Conservation (phyloP, 1,140 invertebrate species). For the Bradynema listronoti region DNA sequence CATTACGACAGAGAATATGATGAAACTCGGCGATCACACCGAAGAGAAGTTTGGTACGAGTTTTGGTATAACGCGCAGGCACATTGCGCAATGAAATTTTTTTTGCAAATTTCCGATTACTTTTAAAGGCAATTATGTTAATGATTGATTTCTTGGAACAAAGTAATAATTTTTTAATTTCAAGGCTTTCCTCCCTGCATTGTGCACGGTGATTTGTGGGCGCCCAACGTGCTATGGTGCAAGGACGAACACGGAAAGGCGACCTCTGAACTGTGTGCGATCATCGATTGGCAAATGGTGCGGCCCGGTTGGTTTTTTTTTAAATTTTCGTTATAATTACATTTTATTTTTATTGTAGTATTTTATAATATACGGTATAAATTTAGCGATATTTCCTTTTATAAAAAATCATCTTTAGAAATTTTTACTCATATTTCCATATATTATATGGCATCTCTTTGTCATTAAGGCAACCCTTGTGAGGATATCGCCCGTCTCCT, state of each 20-base stretch:
- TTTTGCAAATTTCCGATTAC: constrained; percentile 15
- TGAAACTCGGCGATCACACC: constrained; percentile 14
- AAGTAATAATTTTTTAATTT: constrained; percentile 2
- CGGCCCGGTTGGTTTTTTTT: constrained; percentile 15
- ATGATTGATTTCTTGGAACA: constrained; percentile 4
- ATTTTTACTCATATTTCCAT: not conserved
- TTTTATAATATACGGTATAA: too few relatives aligned
- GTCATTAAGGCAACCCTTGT: constrained; percentile 31
- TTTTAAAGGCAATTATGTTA: constrained; percentile 16
- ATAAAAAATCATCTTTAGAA: not conserved
- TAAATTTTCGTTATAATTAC: too few relatives aligned
- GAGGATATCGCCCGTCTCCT: constrained; percentile 35
- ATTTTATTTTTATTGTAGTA: too few relatives aligned
- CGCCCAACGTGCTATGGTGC: constrained; percentile 40
- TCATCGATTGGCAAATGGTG: constrained; percentile 43
- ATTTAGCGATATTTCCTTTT: too few relatives aligned
- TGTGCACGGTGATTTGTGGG: constrained; percentile 42
- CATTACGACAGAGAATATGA: constrained; percentile 6
- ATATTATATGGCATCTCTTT: too few relatives aligned
- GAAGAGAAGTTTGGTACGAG: too few relatives aligned
- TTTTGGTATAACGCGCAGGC: too few relatives aligned
- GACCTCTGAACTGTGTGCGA: constrained; percentile 31
- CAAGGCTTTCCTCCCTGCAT: constrained; percentile 28
- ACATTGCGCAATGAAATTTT: constrained; percentile 25
- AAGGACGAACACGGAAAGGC: constrained; percentile 23